Conservation (phyloP, 2,797 vertebrate species). For the Centroberyx gerrardi region DNA sequence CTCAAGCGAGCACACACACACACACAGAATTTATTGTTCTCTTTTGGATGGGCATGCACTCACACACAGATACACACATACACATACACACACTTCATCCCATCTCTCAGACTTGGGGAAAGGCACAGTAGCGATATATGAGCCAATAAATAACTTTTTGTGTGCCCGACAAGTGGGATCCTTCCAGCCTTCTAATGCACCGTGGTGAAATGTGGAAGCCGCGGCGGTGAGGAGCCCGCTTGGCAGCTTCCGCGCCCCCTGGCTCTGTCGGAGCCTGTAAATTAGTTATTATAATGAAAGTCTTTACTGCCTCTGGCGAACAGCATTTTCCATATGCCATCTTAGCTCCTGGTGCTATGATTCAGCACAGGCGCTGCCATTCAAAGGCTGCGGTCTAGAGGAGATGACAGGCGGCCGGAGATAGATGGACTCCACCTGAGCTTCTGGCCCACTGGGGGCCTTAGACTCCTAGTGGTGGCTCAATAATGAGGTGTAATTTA, state of each 20-base stretch:
- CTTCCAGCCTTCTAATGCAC: conserved; percentile 70
- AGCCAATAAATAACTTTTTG: conserved; percentile 76
- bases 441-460: conserved; percentile 1
- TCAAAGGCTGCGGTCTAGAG: conserved; percentile 22
- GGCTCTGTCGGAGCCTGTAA: conserved; percentile 73
- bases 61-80: conserved; percentile 24
- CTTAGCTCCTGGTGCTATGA: conserved; percentile 49
- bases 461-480: conserved; percentile 14
- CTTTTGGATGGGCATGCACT: not conserved
- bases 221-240: conserved; percentile 56
- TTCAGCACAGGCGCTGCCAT: conserved; percentile 54
- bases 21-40: conserved; percentile 4
- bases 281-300: conserved; percentile 83
- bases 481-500: conserved; percentile 7
- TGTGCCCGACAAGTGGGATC: conserved; percentile 68
- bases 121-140: conserved; percentile 60
- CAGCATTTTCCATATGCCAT: conserved; percentile 72
- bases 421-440: conserved; percentile 46
- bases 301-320: conserved; percentile 73
- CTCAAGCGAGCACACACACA: not conserved
- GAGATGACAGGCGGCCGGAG: conserved; percentile 26
- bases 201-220: conserved; percentile 54
- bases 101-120: conserved; percentile 57
- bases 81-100: conserved; percentile 31
- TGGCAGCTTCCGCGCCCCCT: conserved; percentile 71